Evolutionary conservation across 2,113 vertebrate genomes (phyloP), one percentile per base, ranked within the genome.

Genomic region (Choloepus hoffmanni): DNA sequence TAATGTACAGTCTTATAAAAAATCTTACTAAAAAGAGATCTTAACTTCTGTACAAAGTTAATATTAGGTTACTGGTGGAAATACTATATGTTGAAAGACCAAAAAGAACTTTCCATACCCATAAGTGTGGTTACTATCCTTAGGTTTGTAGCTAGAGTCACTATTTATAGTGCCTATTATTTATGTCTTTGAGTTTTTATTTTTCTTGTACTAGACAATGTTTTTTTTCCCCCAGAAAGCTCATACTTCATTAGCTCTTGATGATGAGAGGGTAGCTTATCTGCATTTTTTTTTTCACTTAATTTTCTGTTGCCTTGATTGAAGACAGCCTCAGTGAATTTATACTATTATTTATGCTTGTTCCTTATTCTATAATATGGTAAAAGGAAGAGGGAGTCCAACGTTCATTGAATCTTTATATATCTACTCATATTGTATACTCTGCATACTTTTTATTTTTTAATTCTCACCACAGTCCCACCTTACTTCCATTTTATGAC

Each of bases 31-130:
- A 33, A 85, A 58, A 23, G 36, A 36, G 2, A 36, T 36, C 43
- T 90, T 74, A 40, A 91, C 50, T 21, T 72, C n/a, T 83, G 8
- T 77, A 62, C 19, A 83, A 60, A 70, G 30, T 91, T 89, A 55
- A n/a, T 82, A 72, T 77, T 87, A 78, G 76, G 65, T 79, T 89
- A 26, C 21, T 85, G 55, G 70, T 30, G 78, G 90, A 82, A 92
- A 74, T 83, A 40, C 36, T 89, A 0, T 33, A 28, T 21, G 23
- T 62, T 48, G 87, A 85, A 84, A 82, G 55, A 33, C 28, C 53
- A 40, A 96, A 94, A n/a, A 78, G 48, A 63, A 50, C 36, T 70
- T 92, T 60, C 43, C 24, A 3, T 73, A 5, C n/a, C 36, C 5
- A 4, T 36, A 5, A 19, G 67, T n/a, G 21, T 84, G 53, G 14